Conservation (phyloP, 2,797 vertebrate genomes). For the Alcedo quadribrachys region DNA sequence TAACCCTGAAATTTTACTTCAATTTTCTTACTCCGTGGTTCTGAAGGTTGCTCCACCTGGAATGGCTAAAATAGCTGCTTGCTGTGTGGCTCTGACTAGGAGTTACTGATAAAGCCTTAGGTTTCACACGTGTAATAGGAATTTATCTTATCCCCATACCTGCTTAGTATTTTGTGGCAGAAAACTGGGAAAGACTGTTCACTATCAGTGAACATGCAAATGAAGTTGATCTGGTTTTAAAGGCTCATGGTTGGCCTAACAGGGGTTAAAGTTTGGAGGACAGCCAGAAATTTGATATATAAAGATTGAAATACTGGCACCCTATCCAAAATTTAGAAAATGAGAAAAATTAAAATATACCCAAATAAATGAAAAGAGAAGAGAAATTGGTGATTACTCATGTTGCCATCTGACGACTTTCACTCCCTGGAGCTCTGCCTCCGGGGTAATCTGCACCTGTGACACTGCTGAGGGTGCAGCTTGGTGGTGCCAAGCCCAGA, state of each 20-base stretch:
- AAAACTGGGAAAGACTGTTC: not conserved
- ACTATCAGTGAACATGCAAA: not conserved
- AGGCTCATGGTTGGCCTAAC: not conserved
- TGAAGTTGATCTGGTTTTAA: not conserved
- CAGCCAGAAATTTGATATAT: not conserved
- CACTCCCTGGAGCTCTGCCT: not conserved
- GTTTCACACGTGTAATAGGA: not conserved
- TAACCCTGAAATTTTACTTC: not conserved
- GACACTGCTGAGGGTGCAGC: not conserved
- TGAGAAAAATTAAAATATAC: not conserved
- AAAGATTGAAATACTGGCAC: not conserved
- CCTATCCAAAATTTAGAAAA: not conserved
- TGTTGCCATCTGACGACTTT: not conserved
- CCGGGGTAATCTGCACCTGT: not conserved
- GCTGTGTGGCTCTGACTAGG: not conserved
- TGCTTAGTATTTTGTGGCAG: not conserved
- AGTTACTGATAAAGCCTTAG: not conserved
- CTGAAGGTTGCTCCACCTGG: not conserved
- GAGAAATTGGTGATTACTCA: not conserved
- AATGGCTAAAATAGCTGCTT: not conserved
- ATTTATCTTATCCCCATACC: not conserved
- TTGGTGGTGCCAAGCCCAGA: not conserved
- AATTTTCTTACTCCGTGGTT: not conserved
- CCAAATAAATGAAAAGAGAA: not conserved
- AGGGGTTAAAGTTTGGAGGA: not conserved